A percentile compares a stretch with the other conserved stretches of the same genome.
phyloP scores from a whole-genome alignment of 2,113 vertebrate species.

The Steatornis caripensis region DNA sequence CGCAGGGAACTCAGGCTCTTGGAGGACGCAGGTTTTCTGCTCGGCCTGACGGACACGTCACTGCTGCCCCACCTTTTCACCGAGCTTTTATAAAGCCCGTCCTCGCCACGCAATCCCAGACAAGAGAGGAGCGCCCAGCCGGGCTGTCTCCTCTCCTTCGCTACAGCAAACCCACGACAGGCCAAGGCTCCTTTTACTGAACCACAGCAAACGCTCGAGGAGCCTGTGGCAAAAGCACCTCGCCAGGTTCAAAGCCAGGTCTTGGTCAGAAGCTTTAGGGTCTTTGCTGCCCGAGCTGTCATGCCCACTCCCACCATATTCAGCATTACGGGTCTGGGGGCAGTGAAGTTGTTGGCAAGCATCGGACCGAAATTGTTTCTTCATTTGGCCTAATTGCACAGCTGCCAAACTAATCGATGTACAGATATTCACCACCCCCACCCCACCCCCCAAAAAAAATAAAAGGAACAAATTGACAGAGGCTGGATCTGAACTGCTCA shows the following conservation, averaged over 20 bases:
- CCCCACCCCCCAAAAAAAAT: not conserved
- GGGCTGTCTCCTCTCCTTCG: not conserved
- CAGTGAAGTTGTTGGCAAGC: not conserved
- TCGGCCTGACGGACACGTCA: fast-evolving
- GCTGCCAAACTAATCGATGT: not conserved
- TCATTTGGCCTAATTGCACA: not conserved
- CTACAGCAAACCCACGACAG: fast-evolving
- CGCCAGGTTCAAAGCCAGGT: not conserved
- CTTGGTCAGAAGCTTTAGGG: not conserved
- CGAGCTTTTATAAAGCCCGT: fast-evolving
- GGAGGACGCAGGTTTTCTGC: fast-evolving
- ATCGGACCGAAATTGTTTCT: fast-evolving
- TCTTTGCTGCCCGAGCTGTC: not conserved
- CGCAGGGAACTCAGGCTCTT: not conserved
- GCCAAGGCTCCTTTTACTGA: not conserved
- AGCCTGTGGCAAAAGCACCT: not conserved
- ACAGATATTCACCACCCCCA: fast-evolving
- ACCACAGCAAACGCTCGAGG: not conserved
- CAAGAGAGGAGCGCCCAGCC: not conserved
- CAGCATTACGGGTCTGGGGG: not conserved
- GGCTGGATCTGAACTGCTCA: not conserved
- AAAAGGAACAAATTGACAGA: not conserved
- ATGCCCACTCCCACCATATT: fast-evolving
- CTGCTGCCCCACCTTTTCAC: not conserved
- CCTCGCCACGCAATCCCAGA: not conserved